Conservation (phyloP, 2,797 vertebrate genomes). For the Crocidura indochinensis region DNA sequence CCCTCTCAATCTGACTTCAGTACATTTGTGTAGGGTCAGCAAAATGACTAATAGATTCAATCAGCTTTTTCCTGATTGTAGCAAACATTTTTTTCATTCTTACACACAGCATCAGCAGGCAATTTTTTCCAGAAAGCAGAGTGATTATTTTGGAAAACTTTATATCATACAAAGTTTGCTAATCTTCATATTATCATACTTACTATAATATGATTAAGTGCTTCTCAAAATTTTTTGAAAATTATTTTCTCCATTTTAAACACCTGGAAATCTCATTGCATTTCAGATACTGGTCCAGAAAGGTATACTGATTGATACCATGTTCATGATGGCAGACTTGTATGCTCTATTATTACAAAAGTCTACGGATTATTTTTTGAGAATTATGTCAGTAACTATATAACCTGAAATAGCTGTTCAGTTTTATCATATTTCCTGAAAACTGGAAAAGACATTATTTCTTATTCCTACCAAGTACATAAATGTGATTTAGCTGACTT, state of each 20-base stretch:
- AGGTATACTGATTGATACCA: not conserved
- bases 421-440: not conserved
- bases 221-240: not conserved
- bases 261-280: not conserved
- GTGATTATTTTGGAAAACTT: not conserved
- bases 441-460: too few species aligned
- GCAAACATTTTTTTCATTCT: not conserved
- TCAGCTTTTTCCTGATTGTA: not conserved
- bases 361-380: too few species aligned
- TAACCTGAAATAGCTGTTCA: not conserved
- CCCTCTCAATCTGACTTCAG: conserved; percentile 18
- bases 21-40: not conserved
- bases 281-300: not conserved
- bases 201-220: too few species aligned
- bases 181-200: not conserved
- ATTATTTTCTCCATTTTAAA: not conserved
- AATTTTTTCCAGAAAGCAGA: not conserved
- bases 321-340: too few species aligned
- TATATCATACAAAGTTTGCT: not conserved
- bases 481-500: not conserved
- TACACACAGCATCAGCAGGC: not conserved
- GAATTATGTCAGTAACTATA: not conserved
- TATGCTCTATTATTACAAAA: too few species aligned
- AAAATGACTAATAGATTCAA: not conserved
- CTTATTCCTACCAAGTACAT: not conserved